phyloP scores from a whole-genome alignment of 2,888 invertebrate species.

The Phragmatobia fuliginosa region DNA sequence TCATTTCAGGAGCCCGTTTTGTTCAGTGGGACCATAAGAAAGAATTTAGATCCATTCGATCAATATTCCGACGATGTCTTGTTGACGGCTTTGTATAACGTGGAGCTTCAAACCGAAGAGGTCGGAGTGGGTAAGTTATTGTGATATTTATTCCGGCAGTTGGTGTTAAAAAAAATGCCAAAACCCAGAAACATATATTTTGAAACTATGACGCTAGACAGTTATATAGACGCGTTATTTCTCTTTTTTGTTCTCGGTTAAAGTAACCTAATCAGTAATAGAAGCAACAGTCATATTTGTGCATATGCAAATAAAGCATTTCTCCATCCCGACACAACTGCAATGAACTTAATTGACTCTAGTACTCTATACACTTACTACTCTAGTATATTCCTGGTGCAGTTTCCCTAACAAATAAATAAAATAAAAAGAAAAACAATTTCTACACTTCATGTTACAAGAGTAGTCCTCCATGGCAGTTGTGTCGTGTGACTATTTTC shows the following conservation, averaged over 20 bases:
- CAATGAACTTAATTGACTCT: too few species aligned
- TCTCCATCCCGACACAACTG: too few species aligned
- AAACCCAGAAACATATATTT: background rate
- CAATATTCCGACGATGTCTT: constrained; percentile 90
- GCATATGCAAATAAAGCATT: too few species aligned
- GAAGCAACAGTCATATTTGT: too few species aligned
- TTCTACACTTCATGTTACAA: too few species aligned
- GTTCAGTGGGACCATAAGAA: constrained; percentile 94
- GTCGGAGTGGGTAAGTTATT: constrained; percentile 21
- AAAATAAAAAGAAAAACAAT: too few species aligned
- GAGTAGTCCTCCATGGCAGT: too few species aligned
- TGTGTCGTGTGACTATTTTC: too few species aligned
- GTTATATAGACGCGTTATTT: background rate
- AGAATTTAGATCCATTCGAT: constrained; percentile 92
- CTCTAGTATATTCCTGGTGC: too few species aligned
- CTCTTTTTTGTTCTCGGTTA: background rate
- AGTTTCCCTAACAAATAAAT: too few species aligned
- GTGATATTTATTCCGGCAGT: background rate
- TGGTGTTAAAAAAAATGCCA: background rate
- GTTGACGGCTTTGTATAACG: constrained; percentile 92
- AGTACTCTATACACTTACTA: too few species aligned
- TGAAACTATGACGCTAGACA: background rate
- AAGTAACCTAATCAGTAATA: background rate
- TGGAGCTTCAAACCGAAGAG: constrained; percentile 74
- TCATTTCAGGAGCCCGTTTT: constrained; percentile 90